phyloP scores from a whole-genome alignment of 2,888 invertebrate genomes.

The Uropetala carovei region DNA sequence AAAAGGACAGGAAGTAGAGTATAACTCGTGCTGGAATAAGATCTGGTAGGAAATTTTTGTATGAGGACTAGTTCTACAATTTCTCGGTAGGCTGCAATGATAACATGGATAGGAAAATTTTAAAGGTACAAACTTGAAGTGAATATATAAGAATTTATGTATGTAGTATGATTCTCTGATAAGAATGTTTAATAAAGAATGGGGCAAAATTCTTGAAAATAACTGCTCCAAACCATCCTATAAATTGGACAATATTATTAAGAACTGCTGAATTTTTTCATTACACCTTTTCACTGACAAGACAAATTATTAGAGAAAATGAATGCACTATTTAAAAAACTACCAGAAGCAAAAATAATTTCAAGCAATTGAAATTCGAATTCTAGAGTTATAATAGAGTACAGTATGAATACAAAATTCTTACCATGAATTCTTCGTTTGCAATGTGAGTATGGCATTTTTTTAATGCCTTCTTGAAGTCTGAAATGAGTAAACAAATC shows the following conservation, averaged over 20 bases:
- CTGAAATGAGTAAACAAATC: background rate
- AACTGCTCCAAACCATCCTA: no score
- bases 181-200: no score
- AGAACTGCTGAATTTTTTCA: no score
- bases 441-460: background rate
- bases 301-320: no score
- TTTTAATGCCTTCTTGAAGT: background rate
- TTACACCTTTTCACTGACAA: no score
- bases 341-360: background rate
- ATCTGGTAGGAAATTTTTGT: background rate
- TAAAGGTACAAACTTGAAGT: no score
- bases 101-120: no score
- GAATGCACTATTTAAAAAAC: background rate
- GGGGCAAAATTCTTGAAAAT: no score
- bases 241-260: no score
- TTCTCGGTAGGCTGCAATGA: no score
- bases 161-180: no score
- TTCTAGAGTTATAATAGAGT: background rate
- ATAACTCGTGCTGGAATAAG: constrained; percentile 82
- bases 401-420: background rate
- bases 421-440: constrained; percentile 17
- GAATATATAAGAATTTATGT: no score
- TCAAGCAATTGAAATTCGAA: background rate
- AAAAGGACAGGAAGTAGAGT: constrained; percentile 84
- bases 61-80: background rate